Conservation (phyloP, 92 coral and sea anemone genomes). For the Porites evermanni region DNA sequence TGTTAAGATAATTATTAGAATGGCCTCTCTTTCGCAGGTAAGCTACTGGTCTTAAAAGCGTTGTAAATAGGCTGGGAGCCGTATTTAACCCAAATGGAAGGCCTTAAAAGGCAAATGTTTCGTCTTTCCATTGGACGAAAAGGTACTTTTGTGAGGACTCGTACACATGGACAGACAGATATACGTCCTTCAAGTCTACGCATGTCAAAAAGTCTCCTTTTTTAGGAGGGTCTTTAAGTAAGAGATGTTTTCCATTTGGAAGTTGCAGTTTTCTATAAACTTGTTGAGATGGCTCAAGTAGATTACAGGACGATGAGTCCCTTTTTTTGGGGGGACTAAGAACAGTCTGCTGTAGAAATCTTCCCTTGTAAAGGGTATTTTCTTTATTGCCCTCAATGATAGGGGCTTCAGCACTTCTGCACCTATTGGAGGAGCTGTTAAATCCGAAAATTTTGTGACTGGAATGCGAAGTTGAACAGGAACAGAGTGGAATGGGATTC, state of each 20-base stretch:
- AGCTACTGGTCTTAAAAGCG: neutral
- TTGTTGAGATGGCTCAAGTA: neutral
- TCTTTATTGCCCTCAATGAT: no score
- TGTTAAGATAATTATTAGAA: no score
- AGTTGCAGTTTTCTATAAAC: neutral
- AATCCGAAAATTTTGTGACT: neutral
- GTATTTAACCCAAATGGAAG: slow-evolving; percentile 19
- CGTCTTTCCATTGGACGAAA: neutral
- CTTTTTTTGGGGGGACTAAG: slow-evolving; percentile 4
- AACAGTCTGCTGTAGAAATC: slow-evolving; percentile 9
- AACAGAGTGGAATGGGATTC: slow-evolving; percentile 6
- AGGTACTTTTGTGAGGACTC: slow-evolving; percentile 7
- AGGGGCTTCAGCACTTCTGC: no score
- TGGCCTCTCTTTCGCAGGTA: no score
- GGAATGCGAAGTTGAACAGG: slow-evolving; percentile 3
- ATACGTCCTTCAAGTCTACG: slow-evolving; percentile 31
- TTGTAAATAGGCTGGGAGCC: slow-evolving; percentile 44
- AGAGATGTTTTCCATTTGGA: slow-evolving; percentile 22
- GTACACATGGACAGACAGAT: slow-evolving; percentile 26
- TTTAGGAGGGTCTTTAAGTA: no score
- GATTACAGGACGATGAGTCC: neutral
- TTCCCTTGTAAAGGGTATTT: neutral
- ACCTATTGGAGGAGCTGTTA: no score
- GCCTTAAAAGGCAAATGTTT: slow-evolving; percentile 24
- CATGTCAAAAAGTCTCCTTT: slow-evolving; percentile 1